These are phyloP conservation scores for Spilosoma lubricipeda DNA, from an alignment of 2,888 invertebrate species.

Conservation along the genomic window DNA sequence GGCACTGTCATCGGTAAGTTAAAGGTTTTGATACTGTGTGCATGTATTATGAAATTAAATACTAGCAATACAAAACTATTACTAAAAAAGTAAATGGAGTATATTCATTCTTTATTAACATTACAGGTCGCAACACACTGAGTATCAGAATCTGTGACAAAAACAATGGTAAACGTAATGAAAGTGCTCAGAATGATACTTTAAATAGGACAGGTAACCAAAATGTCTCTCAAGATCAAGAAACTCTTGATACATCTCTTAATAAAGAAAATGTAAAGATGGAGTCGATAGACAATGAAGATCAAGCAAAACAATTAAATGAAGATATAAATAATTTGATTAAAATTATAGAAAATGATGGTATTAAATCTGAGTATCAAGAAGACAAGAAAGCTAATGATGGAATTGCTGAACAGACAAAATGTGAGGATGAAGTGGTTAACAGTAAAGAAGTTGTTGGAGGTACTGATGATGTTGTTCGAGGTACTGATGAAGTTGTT, in stretches of 20 bases:
- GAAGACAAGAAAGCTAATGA: slow-evolving; percentile 7
- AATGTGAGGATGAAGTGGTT: not conserved
- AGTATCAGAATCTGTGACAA: slow-evolving; percentile 61
- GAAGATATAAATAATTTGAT: slow-evolving; percentile 68
- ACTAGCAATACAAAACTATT: no score
- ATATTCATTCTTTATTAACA: not conserved
- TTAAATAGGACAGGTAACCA: not conserved
- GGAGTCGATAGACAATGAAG: not conserved
- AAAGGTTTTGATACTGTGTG: not conserved
- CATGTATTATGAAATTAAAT: not conserved
- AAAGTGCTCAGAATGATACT: not conserved
- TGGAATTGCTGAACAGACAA: slow-evolving; percentile 1
- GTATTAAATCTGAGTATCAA: slow-evolving; percentile 5
- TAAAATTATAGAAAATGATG: slow-evolving; percentile 22
- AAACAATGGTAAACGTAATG: slow-evolving; percentile 21
- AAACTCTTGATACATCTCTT: not conserved
- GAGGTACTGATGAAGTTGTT: not conserved
- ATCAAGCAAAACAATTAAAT: slow-evolving; percentile 54
- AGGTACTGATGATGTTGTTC: not conserved
- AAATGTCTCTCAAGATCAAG: not conserved
- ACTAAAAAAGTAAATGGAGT: not conserved
- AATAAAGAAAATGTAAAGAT: not conserved
- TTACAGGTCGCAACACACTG: slow-evolving; percentile 60
- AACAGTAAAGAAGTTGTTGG: not conserved
- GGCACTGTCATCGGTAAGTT: slow-evolving; percentile 67